phyloP scores from a whole-genome alignment of 2,888 invertebrate species.

The Abrostola triplasia region DNA sequence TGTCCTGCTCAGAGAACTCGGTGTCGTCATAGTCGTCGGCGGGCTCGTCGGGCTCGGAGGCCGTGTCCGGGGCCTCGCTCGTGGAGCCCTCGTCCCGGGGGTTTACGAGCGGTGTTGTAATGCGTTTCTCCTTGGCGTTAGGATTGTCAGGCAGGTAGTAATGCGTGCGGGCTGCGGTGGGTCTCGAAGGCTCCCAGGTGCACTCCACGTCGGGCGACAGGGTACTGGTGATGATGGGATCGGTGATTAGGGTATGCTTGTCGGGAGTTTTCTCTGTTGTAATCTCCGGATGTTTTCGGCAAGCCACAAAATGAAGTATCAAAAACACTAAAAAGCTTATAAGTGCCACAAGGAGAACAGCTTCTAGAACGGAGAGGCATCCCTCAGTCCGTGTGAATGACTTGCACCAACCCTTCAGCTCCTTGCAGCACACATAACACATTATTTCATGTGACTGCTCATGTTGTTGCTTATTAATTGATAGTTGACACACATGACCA shows the following conservation, averaged over 20 bases:
- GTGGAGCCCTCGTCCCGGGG: not conserved
- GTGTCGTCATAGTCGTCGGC: constrained; percentile 23
- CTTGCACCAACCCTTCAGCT: constrained; percentile 76
- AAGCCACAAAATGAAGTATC: constrained; percentile 72
- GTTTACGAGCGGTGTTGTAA: not conserved
- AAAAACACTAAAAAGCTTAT: constrained; percentile 70
- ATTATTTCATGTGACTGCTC: constrained; percentile 63
- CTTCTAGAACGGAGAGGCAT: constrained; percentile 67
- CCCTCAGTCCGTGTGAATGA: constrained; percentile 77
- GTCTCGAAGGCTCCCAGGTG: constrained; percentile 74
- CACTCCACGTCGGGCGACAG: constrained; percentile 62
- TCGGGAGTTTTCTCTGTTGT: not conserved
- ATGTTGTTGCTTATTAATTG: constrained; percentile 49
- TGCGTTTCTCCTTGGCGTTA: not conserved
- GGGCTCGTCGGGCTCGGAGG: constrained; percentile 6
- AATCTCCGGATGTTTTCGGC: constrained; percentile 38
- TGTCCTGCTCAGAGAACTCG: constrained; percentile 48
- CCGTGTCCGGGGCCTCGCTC: constrained; percentile 6
- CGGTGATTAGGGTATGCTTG: too few relatives aligned
- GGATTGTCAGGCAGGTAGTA: constrained; percentile 59
- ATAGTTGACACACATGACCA: constrained; percentile 59
- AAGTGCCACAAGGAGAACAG: constrained; percentile 65
- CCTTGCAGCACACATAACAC: constrained; percentile 73
- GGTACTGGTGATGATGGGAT: constrained; percentile 20
- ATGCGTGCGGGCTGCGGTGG: constrained; percentile 64